Conservation (phyloP, 2,888 invertebrate genomes). For the Lacanobia wlatinum region DNA sequence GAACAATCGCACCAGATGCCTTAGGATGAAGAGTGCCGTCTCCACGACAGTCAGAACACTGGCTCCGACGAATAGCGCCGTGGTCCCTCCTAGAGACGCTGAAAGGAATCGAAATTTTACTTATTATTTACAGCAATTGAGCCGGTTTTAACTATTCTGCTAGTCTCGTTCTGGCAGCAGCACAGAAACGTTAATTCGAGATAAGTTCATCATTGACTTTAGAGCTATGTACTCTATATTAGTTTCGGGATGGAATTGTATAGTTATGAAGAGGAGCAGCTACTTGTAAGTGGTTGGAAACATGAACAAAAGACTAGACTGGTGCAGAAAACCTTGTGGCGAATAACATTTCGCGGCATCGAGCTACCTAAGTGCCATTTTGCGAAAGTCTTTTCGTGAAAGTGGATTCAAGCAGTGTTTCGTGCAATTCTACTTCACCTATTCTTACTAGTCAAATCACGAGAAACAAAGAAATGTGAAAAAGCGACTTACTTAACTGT, state of each 20-base stretch:
- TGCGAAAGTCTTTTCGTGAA: too few species aligned
- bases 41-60: slow-evolving; percentile 87
- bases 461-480: not conserved
- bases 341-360: too few species aligned
- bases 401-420: not conserved
- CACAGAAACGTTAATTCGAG: too few species aligned
- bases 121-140: too few species aligned
- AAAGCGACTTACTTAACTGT: not conserved
- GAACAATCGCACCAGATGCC: slow-evolving; percentile 69
- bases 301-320: not conserved
- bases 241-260: too few species aligned
- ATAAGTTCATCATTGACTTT: too few species aligned
- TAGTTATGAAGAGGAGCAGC: too few species aligned
- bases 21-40: slow-evolving; percentile 79
- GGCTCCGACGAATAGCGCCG: slow-evolving; percentile 87
- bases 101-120: slow-evolving; percentile 37
- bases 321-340: not conserved
- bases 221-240: too few species aligned
- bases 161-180: too few species aligned
- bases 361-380: not conserved
- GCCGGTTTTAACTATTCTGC: too few species aligned
- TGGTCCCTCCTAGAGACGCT: slow-evolving; percentile 89
- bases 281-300: not conserved
- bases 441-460: not conserved
- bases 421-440: too few species aligned